phyloP scores from a whole-genome alignment of 2,888 invertebrate genomes.

The Amphipyra berbera region DNA sequence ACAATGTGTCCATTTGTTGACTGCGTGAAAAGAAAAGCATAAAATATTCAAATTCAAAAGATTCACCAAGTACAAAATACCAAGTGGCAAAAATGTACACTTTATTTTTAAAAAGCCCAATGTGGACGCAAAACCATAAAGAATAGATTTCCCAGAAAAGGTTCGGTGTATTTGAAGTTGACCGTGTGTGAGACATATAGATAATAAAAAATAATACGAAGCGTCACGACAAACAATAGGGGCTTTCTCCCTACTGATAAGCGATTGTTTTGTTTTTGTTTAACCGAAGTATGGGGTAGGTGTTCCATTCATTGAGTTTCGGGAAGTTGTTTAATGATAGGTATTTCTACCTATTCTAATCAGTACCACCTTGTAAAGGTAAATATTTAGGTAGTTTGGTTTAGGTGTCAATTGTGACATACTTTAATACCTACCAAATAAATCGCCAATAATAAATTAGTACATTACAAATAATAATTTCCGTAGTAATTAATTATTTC shows the following conservation, averaged over 20 bases:
- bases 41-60: slow-evolving; percentile 35
- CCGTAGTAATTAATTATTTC: too few species aligned
- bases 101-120: slow-evolving; percentile 14
- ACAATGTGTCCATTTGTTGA: slow-evolving; percentile 12
- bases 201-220: slow-evolving; percentile 59
- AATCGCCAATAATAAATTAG: slow-evolving; percentile 16
- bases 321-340: slow-evolving; percentile 28
- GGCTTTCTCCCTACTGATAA: slow-evolving; percentile 70
- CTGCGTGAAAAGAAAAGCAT: slow-evolving; percentile 22
- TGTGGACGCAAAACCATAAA: slow-evolving; percentile 27
- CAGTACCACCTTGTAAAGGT: neutral
- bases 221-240: slow-evolving; percentile 65
- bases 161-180: slow-evolving; percentile 66
- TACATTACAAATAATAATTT: slow-evolving; percentile 35
- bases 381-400: slow-evolving; percentile 1
- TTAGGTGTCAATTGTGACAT: neutral
- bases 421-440: neutral
- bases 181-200: slow-evolving; percentile 76
- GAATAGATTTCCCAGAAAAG: slow-evolving; percentile 51
- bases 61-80: slow-evolving; percentile 35
- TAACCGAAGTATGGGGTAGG: slow-evolving; percentile 18
- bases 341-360: slow-evolving; percentile 24
- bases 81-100: slow-evolving; percentile 25
- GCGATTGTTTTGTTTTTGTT: slow-evolving; percentile 48
- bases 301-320: slow-evolving; percentile 36